Evolutionary conservation across 2,888 invertebrate genomes (phyloP), one percentile per base, ranked within the genome.

Genomic region (Scaptodrosophila latifasciaeformis): DNA sequence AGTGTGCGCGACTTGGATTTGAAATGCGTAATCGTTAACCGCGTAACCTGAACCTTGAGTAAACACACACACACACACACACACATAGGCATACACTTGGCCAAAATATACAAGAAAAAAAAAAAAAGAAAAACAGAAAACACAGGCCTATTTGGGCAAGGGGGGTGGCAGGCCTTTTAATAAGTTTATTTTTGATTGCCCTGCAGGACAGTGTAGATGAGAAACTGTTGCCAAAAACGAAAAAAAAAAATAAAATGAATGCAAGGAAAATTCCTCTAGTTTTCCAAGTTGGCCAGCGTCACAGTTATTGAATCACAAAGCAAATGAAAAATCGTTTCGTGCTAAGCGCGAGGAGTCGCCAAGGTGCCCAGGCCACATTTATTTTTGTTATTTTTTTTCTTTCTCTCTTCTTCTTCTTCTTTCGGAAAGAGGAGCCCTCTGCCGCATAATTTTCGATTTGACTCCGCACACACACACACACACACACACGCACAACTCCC

Each of bases 11-110:
- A 49, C 50, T 62, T 37, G 55, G 76, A 71, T 71, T 67, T 67
- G 57, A 71, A 74, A 71, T 78, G 71, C 71, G 74, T 78, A 74
- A 72, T 70, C 78, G 61, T 43, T 60, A 13, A 17, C 21, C 13
- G 9, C 19, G 70, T 76, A 79, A 70, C 74, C 66, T 72, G 70
- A 79, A 70, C 80, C 77, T 77, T 77, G 80, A 77, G 79, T 74
- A 79, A 76, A 76, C 70, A 72, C 65, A 51, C 54, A 60, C 62
- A 51, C 53, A 69, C 46, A 51, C 59, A 43, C 52, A 43, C 48
- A 56, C 40, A 52, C 46, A 44, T 35, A 42, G 17, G 42, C 24
- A 30, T 15, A 27, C 15, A 18, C 30, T 35, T 7, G 45, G 15
- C 12, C 19, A 10, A 43, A 27, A 2, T 24, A 5, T 27, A 43